Evolutionary conservation across 2,113 vertebrate species (phyloP).

Genomic region (Symphodus melops): DNA sequence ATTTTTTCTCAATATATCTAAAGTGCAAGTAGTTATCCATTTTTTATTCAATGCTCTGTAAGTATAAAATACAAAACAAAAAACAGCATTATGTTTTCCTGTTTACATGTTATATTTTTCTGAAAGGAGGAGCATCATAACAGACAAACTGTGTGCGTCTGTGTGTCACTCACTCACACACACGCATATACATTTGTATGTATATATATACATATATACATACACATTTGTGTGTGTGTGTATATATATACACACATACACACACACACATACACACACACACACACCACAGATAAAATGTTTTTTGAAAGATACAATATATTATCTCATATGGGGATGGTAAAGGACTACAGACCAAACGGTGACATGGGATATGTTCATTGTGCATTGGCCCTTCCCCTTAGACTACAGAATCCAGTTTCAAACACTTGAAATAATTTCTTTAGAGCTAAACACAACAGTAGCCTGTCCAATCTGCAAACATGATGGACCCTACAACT

Average conservation of each 20-base stretch:
- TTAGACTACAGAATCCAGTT: conserved; percentile 62
- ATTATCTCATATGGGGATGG: conserved; percentile 83
- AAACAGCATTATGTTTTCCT: conserved; percentile 84
- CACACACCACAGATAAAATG: conserved; percentile 83
- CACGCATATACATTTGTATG: too few relatives aligned
- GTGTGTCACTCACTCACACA: too few relatives aligned
- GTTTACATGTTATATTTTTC: conserved; percentile 83
- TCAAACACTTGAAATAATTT: conserved; percentile 58
- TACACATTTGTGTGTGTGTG: too few relatives aligned
- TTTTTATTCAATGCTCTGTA: conserved; percentile 88
- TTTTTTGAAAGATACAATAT: conserved; percentile 83
- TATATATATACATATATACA: conserved; percentile 15
- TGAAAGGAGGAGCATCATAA: conserved; percentile 85
- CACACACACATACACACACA: conserved; percentile 35
- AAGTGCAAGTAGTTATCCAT: conserved; percentile 88
- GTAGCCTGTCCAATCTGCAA: conserved; percentile 71
- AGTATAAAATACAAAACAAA: conserved; percentile 88
- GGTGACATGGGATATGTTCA: conserved; percentile 82
- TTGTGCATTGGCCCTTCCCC: conserved; percentile 81
- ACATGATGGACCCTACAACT: conserved; percentile 59
- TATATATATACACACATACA: conserved; percentile 30
- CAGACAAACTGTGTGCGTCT: conserved; percentile 61
- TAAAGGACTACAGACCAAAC: conserved; percentile 79
- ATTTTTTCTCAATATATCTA: conserved; percentile 86
- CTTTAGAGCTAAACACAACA: conserved; percentile 65